phyloP scores from a whole-genome alignment of 1,140 invertebrate species.

The Drosophila nikananu region DNA sequence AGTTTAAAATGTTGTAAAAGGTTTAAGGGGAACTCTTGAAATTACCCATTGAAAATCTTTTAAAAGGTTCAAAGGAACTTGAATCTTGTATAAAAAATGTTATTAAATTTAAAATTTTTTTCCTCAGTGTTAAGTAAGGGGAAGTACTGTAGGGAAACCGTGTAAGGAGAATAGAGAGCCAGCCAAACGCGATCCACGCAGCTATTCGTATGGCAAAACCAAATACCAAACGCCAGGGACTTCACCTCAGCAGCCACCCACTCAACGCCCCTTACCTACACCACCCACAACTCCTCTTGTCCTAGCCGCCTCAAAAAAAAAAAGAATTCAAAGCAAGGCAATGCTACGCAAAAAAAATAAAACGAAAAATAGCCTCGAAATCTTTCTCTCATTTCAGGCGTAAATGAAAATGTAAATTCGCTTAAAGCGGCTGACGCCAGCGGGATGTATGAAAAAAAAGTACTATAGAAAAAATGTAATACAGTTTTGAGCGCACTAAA shows the following conservation, averaged over 20 bases:
- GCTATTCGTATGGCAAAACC: slow-evolving; percentile 50
- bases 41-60: too few species aligned
- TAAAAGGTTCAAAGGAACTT: too few species aligned
- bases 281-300: slow-evolving; percentile 26
- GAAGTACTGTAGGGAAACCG: slow-evolving; percentile 1
- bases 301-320: slow-evolving; percentile 42
- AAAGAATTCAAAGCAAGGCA: slow-evolving; percentile 60
- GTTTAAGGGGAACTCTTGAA: neutral
- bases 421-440: slow-evolving; percentile 56
- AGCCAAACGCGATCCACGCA: slow-evolving; percentile 40
- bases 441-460: slow-evolving; percentile 15
- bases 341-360: slow-evolving; percentile 24
- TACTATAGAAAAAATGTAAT: neutral
- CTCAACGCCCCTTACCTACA: neutral
- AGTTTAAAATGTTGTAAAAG: neutral
- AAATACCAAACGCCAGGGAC: slow-evolving; percentile 41
- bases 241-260: neutral
- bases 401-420: slow-evolving; percentile 81
- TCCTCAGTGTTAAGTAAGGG: neutral
- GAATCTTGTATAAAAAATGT: too few species aligned
- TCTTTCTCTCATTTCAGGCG: slow-evolving; percentile 74
- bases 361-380: slow-evolving; percentile 35
- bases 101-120: neutral
- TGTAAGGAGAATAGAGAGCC: slow-evolving; percentile 11
- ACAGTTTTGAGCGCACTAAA: neutral